Percentiles rank a stretch among this genome's conserved stretches.
Conservation (phyloP, 1,140 invertebrate genomes). For the Eumaeus atala region DNA sequence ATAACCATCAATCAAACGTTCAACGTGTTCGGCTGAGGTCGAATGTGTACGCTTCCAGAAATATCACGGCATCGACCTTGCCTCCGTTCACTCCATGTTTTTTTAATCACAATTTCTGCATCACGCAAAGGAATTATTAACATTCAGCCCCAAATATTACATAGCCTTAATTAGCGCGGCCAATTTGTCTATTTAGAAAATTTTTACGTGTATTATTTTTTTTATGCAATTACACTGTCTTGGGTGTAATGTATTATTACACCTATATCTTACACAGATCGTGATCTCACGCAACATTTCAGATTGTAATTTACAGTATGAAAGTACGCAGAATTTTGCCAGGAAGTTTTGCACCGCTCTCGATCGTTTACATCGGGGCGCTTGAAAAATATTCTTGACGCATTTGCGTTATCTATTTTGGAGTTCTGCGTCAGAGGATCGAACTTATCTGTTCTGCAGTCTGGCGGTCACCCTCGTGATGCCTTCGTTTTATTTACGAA, state of each 20-base stretch:
- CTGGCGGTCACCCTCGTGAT: slow-evolving; percentile 54
- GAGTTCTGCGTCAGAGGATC: slow-evolving; percentile 62
- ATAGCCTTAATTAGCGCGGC: background rate
- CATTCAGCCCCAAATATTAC: background rate
- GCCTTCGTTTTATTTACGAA: slow-evolving; percentile 13
- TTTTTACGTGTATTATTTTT: slow-evolving; percentile 16
- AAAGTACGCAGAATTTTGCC: slow-evolving; percentile 58
- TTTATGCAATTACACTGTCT: slow-evolving; percentile 18
- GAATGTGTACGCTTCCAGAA: slow-evolving; percentile 51
- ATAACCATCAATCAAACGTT: slow-evolving; percentile 57
- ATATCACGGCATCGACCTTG: slow-evolving; percentile 67
- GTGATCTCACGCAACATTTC: slow-evolving; percentile 24
- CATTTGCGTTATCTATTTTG: slow-evolving; percentile 73
- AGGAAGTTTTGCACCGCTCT: slow-evolving; percentile 61
- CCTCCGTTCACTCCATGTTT: slow-evolving; percentile 53
- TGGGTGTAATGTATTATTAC: slow-evolving; percentile 31
- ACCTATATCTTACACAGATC: slow-evolving; percentile 23
- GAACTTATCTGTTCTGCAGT: slow-evolving; percentile 59
- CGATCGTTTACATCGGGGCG: slow-evolving; percentile 56
- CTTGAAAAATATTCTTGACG: slow-evolving; percentile 71
- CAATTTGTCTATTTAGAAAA: slow-evolving; percentile 1
- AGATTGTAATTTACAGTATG: slow-evolving; percentile 27
- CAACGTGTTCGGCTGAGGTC: slow-evolving; percentile 49
- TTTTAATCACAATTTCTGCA: slow-evolving; percentile 56
- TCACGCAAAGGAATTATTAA: background rate